Evolutionary conservation across 1,140 invertebrate genomes (phyloP).

Genomic region (Drosophila tristis): DNA sequence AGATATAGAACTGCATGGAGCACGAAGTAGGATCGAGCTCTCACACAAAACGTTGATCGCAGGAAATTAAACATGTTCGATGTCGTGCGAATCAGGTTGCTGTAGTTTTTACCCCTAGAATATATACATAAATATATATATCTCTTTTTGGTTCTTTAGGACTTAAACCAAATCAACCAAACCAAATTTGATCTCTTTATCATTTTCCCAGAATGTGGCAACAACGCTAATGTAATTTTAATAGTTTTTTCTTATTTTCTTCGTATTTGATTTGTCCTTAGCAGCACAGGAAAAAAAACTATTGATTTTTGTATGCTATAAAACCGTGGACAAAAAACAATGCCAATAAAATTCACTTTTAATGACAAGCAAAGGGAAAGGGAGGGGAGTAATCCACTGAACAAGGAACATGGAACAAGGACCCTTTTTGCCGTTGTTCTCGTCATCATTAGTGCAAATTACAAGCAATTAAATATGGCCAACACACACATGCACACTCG

Average conservation of each 20-base stretch:
- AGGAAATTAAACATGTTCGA: slow-evolving; percentile 27
- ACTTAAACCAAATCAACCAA: too few species aligned
- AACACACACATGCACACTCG: slow-evolving; percentile 33
- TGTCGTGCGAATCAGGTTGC: slow-evolving; percentile 20
- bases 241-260: slow-evolving; percentile 31
- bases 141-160: too few species aligned
- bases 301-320: slow-evolving; percentile 58
- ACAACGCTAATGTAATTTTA: neutral
- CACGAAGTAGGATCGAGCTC: slow-evolving; percentile 5
- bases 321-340: slow-evolving; percentile 28
- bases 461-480: slow-evolving; percentile 73
- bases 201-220: too few species aligned
- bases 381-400: too few species aligned
- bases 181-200: too few species aligned
- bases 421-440: slow-evolving; percentile 39
- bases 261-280: slow-evolving; percentile 35
- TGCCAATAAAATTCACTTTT: slow-evolving; percentile 60
- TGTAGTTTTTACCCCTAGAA: slow-evolving; percentile 22
- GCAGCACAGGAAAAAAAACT: slow-evolving; percentile 10
- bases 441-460: slow-evolving; percentile 76
- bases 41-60: too few species aligned
- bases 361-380: slow-evolving; percentile 45
- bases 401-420: slow-evolving; percentile 13
- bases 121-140: too few species aligned
- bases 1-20: slow-evolving; percentile 5